Base-by-base conservation (phyloP, 1,140 invertebrate genomes). In the Colletes gigas region DNA sequence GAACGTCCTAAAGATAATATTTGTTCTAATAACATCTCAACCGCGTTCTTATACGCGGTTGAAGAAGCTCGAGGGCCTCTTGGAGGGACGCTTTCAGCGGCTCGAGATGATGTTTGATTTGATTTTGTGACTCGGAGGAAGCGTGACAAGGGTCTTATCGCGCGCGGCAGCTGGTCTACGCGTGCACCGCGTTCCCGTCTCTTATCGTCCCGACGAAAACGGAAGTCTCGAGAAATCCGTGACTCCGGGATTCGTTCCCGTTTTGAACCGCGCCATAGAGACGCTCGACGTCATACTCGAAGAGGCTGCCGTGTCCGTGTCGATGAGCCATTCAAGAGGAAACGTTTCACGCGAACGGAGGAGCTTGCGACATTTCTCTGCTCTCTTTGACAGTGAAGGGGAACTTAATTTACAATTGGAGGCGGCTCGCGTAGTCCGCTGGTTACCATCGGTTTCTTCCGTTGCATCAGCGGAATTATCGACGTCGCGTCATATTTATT, bases 1-100 rank as follows among this genome's bases (percentile, higher is more conserved):
- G 65, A 57, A 73, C 67, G 71, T 71, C 78, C 71, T 65, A 85
- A 83, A 88, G 88, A 89, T 84, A 90, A 90, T 90, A 89, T 90
- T 90, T 90, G 86, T 86, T 81, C 77, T 88, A 89, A 90, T 86
- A 90, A 90, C 89, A 90, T 89, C 87, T 85, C 76, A 72, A 82
- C 68, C 67, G 78, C 50, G 59, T 72, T 47, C 74, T 85, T 68
- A 59, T 72, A 65, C 73, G 83, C 80, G 63, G 68, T 68, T 80
- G 66, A 81, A 71, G 81, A 77, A 68, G 62, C 76, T 85, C 80
- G 54, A 68, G 60, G 44, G 59, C 19, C 73, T 76, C 76, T 67
- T 80, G n/a, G 57, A 21, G 71, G 63, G 59, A 72, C 60, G 77
- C 77, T 87, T 88, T 82, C 87, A 85, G 83, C 55, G 68, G n/a